phyloP scores from a whole-genome alignment of 1,140 invertebrate genomes.

The Metaphire vulgaris region DNA sequence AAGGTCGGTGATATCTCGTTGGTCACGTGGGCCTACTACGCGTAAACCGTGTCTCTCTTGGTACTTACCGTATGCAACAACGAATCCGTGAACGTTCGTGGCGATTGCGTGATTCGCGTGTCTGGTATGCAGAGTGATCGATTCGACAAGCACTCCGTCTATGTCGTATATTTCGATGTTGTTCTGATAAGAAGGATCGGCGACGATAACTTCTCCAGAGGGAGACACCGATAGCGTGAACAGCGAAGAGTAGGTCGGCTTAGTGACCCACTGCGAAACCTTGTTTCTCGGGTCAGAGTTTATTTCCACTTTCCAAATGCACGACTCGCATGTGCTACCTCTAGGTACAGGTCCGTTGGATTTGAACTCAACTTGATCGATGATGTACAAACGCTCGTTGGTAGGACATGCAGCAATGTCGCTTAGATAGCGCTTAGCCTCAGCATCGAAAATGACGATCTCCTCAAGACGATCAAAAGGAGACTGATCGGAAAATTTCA shows the following conservation, averaged over 20 bases:
- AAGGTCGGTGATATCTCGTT: too few species aligned
- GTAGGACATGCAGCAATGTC: not conserved
- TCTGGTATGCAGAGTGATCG: too few species aligned
- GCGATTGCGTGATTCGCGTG: too few species aligned
- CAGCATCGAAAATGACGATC: not conserved
- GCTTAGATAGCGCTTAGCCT: not conserved
- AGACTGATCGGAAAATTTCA: not conserved
- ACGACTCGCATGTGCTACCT: not conserved
- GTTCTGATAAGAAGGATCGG: too few species aligned
- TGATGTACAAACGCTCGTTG: not conserved
- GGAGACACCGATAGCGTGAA: not conserved
- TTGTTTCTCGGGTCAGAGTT: not conserved
- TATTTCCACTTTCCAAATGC: not conserved
- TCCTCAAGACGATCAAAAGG: not conserved
- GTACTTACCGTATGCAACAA: too few species aligned
- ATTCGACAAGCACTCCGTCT: too few species aligned
- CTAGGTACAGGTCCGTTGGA: too few species aligned
- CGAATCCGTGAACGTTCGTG: too few species aligned
- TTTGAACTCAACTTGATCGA: not conserved
- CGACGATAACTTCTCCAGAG: not conserved
- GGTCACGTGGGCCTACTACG: too few species aligned
- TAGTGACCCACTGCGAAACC: not conserved
- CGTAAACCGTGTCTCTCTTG: too few species aligned
- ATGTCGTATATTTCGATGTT: too few species aligned
- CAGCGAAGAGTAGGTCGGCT: too few species aligned